Evolutionary conservation across 1,140 invertebrate species (phyloP).

Genomic region (Pemphigus obesinymphae): DNA sequence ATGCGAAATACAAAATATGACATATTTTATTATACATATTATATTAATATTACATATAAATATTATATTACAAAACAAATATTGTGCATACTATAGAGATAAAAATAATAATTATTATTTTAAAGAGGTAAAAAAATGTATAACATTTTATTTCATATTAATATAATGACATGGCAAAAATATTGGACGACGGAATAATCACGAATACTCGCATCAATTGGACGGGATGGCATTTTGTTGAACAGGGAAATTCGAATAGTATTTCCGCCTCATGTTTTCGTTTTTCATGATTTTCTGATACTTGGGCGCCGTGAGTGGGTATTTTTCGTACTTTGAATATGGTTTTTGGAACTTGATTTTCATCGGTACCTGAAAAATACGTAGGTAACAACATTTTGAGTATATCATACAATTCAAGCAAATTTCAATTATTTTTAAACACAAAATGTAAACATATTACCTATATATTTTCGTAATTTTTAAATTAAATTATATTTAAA

Average conservation of each 20-base stretch:
- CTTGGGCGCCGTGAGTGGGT: background rate
- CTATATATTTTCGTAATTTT: no score
- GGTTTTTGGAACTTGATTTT: conserved; percentile 35
- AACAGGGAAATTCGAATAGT: background rate
- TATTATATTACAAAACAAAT: conserved; percentile 28
- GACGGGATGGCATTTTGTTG: background rate
- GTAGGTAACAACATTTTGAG: background rate
- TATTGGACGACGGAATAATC: background rate
- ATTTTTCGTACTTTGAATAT: conserved; percentile 31
- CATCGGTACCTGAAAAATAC: conserved; percentile 36
- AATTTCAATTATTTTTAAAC: background rate
- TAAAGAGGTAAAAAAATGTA: conserved; percentile 17
- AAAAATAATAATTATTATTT: conserved; percentile 7
- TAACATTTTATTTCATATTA: conserved; percentile 4
- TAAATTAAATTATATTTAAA: no score
- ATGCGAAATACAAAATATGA: conserved; percentile 9
- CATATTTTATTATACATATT: background rate
- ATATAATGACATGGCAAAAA: conserved; percentile 8
- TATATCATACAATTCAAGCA: background rate
- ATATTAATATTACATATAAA: conserved; percentile 15
- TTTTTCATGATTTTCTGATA: conserved; percentile 28
- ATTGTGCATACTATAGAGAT: background rate
- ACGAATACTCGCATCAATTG: background rate
- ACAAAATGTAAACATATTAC: background rate
- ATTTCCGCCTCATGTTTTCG: conserved; percentile 29